Percentiles rank a stretch among this genome's conserved stretches.
These are phyloP conservation scores for Psettodes erumei DNA, from an alignment of 2,113 vertebrate genomes.

Conservation along the genomic window DNA sequence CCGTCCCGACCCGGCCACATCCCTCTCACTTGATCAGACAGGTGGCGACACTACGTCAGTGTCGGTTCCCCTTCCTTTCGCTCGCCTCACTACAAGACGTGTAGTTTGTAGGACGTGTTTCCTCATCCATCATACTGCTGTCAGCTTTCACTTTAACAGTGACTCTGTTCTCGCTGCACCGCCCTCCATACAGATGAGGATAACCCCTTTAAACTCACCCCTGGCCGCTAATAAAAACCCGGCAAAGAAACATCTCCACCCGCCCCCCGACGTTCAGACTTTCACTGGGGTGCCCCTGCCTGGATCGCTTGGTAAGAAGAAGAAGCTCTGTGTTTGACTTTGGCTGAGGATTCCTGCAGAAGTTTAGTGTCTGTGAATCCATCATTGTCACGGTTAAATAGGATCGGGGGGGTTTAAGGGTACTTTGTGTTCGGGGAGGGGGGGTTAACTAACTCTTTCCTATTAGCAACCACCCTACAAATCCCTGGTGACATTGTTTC, in stretches of 20 bases:
- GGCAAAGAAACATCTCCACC: slow-evolving; percentile 39
- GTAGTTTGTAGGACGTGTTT: slow-evolving; percentile 37
- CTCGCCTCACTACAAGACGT: slow-evolving; percentile 29
- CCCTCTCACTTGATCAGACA: neutral
- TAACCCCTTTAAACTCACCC: slow-evolving; percentile 61
- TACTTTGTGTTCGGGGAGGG: slow-evolving; percentile 51
- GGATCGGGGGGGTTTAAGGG: slow-evolving; percentile 46
- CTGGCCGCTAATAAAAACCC: slow-evolving; percentile 56
- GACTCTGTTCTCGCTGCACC: slow-evolving; percentile 50
- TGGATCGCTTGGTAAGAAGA: slow-evolving; percentile 36
- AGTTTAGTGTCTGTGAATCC: slow-evolving; percentile 77
- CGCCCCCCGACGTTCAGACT: slow-evolving; percentile 38
- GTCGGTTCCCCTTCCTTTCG: slow-evolving; percentile 1
- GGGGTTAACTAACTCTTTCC: slow-evolving; percentile 58
- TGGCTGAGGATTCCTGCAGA: slow-evolving; percentile 68
- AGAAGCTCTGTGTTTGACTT: slow-evolving; percentile 63
- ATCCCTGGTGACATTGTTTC: slow-evolving; percentile 63
- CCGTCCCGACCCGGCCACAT: neutral
- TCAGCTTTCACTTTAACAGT: slow-evolving; percentile 64
- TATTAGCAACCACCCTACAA: slow-evolving; percentile 45
- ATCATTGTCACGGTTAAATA: slow-evolving; percentile 82
- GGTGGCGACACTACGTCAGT: neutral
- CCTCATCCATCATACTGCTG: slow-evolving; percentile 83
- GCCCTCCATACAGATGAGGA: slow-evolving; percentile 67
- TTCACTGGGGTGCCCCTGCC: slow-evolving; percentile 28